These are phyloP conservation scores for Cyprinodon variegatus DNA, from an alignment of 2,113 vertebrate genomes.

Conservation along the genomic window DNA sequence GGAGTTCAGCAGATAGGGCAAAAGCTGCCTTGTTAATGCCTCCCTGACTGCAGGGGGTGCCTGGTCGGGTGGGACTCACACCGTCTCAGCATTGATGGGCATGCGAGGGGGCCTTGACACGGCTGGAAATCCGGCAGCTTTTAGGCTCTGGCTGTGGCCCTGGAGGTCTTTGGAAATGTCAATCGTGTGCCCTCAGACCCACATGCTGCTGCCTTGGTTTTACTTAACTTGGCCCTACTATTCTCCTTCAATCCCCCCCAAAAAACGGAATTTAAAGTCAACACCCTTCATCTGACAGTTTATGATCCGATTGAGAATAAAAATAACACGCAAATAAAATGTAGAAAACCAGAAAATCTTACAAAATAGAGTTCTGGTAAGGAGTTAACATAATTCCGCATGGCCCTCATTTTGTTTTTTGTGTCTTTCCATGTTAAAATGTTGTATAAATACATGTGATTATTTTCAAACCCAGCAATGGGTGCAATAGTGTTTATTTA, in stretches of 20 bases:
- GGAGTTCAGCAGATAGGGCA: constrained; percentile 45
- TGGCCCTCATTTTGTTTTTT: neutral
- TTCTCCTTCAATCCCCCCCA: constrained; percentile 30
- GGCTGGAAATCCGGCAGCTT: constrained; percentile 66
- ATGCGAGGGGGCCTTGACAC: constrained; percentile 53
- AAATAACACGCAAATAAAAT: neutral
- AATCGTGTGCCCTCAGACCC: constrained; percentile 58
- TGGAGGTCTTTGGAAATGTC: constrained; percentile 69
- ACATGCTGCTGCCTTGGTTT: constrained; percentile 50
- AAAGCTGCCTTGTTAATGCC: constrained; percentile 56
- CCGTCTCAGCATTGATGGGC: constrained; percentile 59
- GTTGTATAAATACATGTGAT: neutral
- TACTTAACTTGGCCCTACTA: constrained; percentile 30
- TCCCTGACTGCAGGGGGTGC: constrained; percentile 54
- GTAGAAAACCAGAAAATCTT: neutral
- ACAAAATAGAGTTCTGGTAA: neutral
- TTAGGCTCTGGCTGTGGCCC: constrained; percentile 64
- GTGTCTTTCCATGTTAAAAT: neutral
- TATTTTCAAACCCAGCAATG: neutral
- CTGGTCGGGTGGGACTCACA: constrained; percentile 58
- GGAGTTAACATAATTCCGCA: neutral
- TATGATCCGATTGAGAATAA: too few relatives aligned
- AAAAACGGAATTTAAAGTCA: neutral
- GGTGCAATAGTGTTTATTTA: neutral
- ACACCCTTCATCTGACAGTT: too few relatives aligned